A percentile compares a stretch with the other conserved stretches of the same genome.
These are phyloP conservation scores for Limnephilus marmoratus DNA, from an alignment of 2,888 invertebrate genomes.

Conservation along the genomic window DNA sequence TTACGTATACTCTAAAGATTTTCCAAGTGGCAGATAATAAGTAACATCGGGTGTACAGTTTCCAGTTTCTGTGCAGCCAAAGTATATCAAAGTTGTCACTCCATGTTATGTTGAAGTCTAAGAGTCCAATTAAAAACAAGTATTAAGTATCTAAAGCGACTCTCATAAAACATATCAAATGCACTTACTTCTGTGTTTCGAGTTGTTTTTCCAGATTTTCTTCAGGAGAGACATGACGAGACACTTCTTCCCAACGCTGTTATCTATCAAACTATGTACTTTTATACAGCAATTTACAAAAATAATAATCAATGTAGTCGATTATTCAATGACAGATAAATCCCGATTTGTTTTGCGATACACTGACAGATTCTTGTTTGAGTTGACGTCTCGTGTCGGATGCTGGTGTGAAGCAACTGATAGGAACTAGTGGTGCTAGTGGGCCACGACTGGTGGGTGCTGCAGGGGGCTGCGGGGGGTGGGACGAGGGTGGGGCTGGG, in stretches of 20 bases:
- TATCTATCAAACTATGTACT: not conserved
- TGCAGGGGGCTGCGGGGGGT: not conserved
- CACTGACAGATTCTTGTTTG: not conserved
- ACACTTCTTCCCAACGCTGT: not conserved
- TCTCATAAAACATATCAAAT: slow-evolving; percentile 38
- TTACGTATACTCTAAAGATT: not conserved
- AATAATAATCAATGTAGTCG: not conserved
- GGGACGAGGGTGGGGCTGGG: not conserved
- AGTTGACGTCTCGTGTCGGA: slow-evolving; percentile 23
- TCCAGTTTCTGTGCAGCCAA: not conserved
- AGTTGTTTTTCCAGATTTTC: slow-evolving; percentile 82
- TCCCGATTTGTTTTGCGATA: not conserved
- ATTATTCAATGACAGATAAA: not conserved
- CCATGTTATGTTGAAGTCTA: not conserved
- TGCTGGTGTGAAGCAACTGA: slow-evolving; percentile 18
- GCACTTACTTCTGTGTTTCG: slow-evolving; percentile 83
- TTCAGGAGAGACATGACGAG: slow-evolving; percentile 77
- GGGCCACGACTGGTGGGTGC: not conserved
- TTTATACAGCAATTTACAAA: not conserved
- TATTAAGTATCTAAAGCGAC: not conserved
- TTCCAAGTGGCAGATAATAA: not conserved
- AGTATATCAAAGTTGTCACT: slow-evolving; percentile 36
- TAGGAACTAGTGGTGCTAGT: not conserved
- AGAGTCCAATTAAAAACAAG: slow-evolving; percentile 20
- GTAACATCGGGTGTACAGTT: not conserved